Evolutionary conservation across 2,888 invertebrate species (phyloP).

Genomic region (Lottia scabra): DNA sequence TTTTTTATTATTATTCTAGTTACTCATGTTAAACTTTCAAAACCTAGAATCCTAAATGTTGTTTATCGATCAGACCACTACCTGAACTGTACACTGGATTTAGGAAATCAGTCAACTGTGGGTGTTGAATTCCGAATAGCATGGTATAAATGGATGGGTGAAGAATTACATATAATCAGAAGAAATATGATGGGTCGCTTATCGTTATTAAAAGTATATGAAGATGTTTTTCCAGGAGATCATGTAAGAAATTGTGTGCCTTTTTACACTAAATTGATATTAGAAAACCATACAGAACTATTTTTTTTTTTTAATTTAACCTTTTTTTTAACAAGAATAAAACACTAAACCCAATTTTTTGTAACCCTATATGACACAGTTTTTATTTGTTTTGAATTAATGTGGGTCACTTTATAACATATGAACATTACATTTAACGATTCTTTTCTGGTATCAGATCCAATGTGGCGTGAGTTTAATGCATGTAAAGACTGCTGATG

Average conservation of each 20-base stretch:
- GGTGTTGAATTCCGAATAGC: background rate
- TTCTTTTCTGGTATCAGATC: constrained; percentile 8
- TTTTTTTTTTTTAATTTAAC: too few relatives aligned
- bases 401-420: too few relatives aligned
- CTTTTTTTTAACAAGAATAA: too few relatives aligned
- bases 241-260: background rate
- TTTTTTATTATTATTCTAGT: too few relatives aligned
- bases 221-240: background rate
- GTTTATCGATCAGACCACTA: background rate
- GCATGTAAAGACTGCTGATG: background rate
- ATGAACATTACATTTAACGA: too few relatives aligned
- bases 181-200: constrained; percentile 1
- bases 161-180: background rate
- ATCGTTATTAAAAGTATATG: background rate
- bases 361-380: too few relatives aligned
- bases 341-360: too few relatives aligned
- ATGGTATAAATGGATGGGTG: background rate
- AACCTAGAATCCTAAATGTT: background rate
- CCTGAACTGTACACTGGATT: background rate
- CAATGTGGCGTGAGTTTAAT: constrained; percentile 18
- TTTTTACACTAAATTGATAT: background rate
- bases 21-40: background rate
- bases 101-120: background rate
- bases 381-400: too few relatives aligned
- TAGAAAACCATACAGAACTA: too few relatives aligned